Conservation (phyloP, 2,888 invertebrate species). For the Yponomeuta sedellus region DNA sequence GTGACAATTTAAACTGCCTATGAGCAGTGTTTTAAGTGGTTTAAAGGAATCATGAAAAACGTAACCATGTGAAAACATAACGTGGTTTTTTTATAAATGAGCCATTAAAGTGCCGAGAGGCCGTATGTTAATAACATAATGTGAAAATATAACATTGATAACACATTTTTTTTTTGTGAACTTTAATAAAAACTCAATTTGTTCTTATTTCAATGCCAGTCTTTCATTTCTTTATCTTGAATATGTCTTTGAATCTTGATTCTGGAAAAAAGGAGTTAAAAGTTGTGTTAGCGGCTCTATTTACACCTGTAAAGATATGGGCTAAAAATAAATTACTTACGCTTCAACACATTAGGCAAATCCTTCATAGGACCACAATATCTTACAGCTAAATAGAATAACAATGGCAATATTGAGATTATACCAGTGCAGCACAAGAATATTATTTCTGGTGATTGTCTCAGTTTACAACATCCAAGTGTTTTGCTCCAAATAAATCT, state of each 20-base stretch:
- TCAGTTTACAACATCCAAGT: constrained; percentile 74
- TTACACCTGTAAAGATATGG: background rate
- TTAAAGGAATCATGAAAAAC: no score
- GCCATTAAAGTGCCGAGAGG: no score
- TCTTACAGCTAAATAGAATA: constrained; percentile 76
- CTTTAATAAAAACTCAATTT: background rate
- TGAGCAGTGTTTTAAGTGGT: no score
- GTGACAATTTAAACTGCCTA: no score
- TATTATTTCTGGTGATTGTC: constrained; percentile 72
- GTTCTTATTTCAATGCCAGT: background rate
- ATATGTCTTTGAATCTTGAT: constrained; percentile 62
- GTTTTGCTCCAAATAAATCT: constrained; percentile 78
- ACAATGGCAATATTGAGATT: constrained; percentile 68
- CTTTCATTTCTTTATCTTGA: constrained; percentile 32
- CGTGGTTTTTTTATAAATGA: no score
- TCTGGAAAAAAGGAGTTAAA: constrained; percentile 46
- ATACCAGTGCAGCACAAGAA: constrained; percentile 73
- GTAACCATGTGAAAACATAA: no score
- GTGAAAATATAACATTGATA: no score
- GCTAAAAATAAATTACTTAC: constrained; percentile 35
- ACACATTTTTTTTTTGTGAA: no score
- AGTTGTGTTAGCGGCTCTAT: background rate
- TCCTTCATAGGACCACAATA: constrained; percentile 65
- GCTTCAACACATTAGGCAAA: constrained; percentile 63
- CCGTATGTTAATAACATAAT: no score